Conservation (phyloP, 1,140 invertebrate genomes). For the Microplitis demolitor region DNA sequence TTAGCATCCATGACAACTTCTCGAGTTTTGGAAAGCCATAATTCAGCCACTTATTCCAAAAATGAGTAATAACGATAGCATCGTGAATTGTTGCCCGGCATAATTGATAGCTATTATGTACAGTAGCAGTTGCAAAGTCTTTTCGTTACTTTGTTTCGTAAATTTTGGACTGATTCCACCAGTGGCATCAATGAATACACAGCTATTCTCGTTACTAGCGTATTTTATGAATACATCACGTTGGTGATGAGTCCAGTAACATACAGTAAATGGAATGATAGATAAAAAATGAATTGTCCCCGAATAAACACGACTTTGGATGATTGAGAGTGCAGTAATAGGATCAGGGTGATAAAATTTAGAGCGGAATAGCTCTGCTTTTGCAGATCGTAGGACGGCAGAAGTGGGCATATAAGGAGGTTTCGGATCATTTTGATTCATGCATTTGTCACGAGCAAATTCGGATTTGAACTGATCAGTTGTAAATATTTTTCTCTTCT, state of each 20-base stretch:
- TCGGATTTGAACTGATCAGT: not conserved
- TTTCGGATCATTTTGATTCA: too few species aligned
- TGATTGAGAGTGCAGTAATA: not conserved
- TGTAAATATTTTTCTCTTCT: not conserved
- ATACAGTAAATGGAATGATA: not conserved
- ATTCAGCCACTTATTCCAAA: not conserved
- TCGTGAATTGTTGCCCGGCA: not conserved
- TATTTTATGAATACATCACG: not conserved
- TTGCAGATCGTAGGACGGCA: too few species aligned
- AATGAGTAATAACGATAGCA: not conserved
- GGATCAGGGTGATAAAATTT: not conserved
- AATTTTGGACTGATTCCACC: not conserved
- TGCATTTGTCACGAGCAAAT: not conserved
- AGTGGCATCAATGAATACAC: not conserved
- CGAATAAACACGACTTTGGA: not conserved
- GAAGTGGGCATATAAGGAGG: too few species aligned
- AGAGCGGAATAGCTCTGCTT: too few species aligned
- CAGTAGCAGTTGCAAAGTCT: not conserved
- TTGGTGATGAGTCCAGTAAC: not conserved
- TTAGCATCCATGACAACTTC: constrained; percentile 20
- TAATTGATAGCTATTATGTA: not conserved
- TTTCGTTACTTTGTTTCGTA: not conserved
- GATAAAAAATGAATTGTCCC: not conserved
- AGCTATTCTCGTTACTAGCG: not conserved
- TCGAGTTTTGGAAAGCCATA: not conserved